Percentiles rank a stretch among this genome's conserved stretches.
Conservation (phyloP, 2,888 invertebrate species). For the Sinelater perroti region DNA sequence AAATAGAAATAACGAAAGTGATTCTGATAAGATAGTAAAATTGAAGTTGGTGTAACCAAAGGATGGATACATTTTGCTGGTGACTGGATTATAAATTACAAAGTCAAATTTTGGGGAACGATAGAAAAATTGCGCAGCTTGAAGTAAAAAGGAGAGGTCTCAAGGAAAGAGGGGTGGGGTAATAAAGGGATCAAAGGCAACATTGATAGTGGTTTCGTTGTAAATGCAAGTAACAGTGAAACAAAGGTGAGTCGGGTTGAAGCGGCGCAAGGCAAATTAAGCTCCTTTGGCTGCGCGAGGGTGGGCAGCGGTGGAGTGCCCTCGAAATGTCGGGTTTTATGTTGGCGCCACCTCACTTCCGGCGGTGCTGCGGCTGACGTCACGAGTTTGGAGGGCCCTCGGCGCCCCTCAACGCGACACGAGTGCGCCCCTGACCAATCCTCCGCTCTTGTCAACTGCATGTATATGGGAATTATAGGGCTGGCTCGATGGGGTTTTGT, state of each 20-base stretch:
- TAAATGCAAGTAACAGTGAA: neutral
- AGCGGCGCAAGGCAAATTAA: slow-evolving; percentile 28
- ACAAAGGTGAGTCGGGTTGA: no score
- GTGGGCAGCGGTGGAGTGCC: slow-evolving; percentile 33
- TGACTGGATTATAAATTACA: no score
- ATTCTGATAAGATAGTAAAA: no score
- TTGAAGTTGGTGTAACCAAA: no score
- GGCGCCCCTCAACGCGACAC: slow-evolving; percentile 33
- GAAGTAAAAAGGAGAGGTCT: no score
- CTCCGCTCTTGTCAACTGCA: slow-evolving; percentile 37
- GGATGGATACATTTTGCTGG: no score
- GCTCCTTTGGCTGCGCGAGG: slow-evolving; percentile 24
- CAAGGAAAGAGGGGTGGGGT: no score
- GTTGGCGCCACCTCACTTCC: slow-evolving; percentile 37
- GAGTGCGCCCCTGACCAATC: slow-evolving; percentile 41
- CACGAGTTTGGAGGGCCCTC: slow-evolving; percentile 37
- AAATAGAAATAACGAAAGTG: no score
- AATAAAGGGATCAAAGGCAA: no score
- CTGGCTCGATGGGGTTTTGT: slow-evolving; percentile 37
- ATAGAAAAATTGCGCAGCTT: no score
- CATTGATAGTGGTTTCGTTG: no score
- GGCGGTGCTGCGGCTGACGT: slow-evolving; percentile 39
- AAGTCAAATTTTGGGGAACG: no score
- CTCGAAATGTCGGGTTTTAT: slow-evolving; percentile 38
- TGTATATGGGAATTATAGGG: slow-evolving; percentile 34